These are phyloP conservation scores for Echeneis naucrates DNA, from an alignment of 2,797 vertebrate species.

Conservation along the genomic window DNA sequence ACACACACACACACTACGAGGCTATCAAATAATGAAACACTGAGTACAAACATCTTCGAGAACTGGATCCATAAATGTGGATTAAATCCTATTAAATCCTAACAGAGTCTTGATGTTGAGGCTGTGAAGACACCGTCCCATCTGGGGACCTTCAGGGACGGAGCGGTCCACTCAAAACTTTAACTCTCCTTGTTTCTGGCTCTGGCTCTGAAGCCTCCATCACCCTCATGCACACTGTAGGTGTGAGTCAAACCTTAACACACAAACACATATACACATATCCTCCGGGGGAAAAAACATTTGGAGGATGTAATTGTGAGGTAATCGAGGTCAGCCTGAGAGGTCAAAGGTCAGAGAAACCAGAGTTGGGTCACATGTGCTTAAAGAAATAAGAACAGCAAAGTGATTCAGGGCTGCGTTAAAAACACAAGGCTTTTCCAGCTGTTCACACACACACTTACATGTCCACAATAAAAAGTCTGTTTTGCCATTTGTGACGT, in stretches of 20 bases:
- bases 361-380: constrained; percentile 36
- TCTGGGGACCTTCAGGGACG: too few relatives aligned
- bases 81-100: neutral
- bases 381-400: constrained; percentile 7
- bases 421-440: constrained; percentile 27
- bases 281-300: constrained; percentile 58
- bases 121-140: too few relatives aligned
- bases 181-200: too few relatives aligned
- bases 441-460: neutral
- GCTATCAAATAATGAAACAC: neutral
- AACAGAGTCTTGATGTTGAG: neutral
- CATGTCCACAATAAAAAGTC: constrained; percentile 5
- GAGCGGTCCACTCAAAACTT: too few relatives aligned
- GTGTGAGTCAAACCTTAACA: neutral
- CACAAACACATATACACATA: neutral
- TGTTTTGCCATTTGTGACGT: constrained; percentile 71
- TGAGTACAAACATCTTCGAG: neutral
- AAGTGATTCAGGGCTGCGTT: constrained; percentile 13
- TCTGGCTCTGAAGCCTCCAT: neutral
- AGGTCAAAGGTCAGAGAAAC: constrained; percentile 68
- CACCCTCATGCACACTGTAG: constrained; percentile 2
- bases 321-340: constrained; percentile 76
- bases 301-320: constrained; percentile 81
- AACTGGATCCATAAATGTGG: neutral
- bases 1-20: neutral